Conservation (phyloP, 2,888 invertebrate species). For the Lithosia quadra region DNA sequence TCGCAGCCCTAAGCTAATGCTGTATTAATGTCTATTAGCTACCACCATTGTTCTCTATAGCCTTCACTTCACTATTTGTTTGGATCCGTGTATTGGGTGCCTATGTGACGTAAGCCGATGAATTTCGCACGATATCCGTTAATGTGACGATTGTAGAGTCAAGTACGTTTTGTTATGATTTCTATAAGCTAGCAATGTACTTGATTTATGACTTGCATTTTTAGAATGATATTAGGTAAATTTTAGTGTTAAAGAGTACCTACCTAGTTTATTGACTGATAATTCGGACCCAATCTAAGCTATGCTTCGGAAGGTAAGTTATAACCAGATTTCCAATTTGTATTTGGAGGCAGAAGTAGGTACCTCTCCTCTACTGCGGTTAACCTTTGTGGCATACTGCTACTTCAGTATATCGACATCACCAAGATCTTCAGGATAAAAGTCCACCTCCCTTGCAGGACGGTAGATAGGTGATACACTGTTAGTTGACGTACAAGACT, state of each 20-base stretch:
- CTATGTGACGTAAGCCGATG: slow-evolving; percentile 65
- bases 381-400: no score
- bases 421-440: no score
- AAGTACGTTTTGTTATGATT: slow-evolving; percentile 44
- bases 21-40: slow-evolving; percentile 85
- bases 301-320: no score
- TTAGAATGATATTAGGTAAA: not conserved
- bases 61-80: slow-evolving; percentile 73
- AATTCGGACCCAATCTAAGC: no score
- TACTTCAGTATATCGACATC: no score
- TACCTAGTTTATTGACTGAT: no score
- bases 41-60: slow-evolving; percentile 71
- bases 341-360: no score
- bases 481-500: no score
- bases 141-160: slow-evolving; percentile 50
- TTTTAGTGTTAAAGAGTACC: not conserved
- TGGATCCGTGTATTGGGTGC: slow-evolving; percentile 74
- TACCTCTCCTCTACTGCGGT: no score
- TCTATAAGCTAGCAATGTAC: slow-evolving; percentile 1
- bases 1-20: slow-evolving; percentile 81
- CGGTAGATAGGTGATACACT: no score
- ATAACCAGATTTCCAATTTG: no score
- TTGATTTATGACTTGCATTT: not conserved
- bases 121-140: slow-evolving; percentile 70
- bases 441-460: no score